Evolutionary conservation across 2,888 invertebrate species (phyloP).

Genomic region (Eucriotettix oculatus): DNA sequence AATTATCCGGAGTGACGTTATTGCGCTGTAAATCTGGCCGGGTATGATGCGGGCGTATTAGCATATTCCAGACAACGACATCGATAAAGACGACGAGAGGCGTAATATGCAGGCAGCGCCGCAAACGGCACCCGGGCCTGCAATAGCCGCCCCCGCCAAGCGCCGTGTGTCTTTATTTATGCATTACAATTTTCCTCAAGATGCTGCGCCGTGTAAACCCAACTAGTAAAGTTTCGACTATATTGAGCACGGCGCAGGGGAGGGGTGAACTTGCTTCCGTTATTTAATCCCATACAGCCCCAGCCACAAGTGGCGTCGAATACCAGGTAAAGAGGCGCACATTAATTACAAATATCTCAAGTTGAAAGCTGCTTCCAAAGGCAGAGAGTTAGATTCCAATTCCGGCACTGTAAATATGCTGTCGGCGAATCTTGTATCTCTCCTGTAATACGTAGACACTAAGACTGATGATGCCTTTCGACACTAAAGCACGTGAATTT

Average conservation of each 20-base stretch:
- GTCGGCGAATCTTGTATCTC: too few relatives aligned
- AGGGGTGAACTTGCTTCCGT: slow-evolving; percentile 2
- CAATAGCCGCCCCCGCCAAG: neutral
- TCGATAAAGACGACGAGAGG: neutral
- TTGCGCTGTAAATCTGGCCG: too few relatives aligned
- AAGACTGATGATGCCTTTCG: too few relatives aligned
- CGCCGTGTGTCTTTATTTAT: slow-evolving; percentile 10
- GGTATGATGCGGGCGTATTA: neutral
- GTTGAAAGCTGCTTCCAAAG: too few relatives aligned
- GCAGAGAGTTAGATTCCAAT: too few relatives aligned
- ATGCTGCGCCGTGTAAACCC: slow-evolving; percentile 3
- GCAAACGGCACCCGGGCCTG: neutral
- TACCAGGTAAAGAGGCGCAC: neutral
- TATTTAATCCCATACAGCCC: slow-evolving; percentile 9
- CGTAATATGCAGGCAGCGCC: neutral
- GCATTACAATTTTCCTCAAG: slow-evolving; percentile 12
- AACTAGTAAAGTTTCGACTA: slow-evolving; percentile 9
- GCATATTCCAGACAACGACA: neutral
- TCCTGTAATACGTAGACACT: too few relatives aligned
- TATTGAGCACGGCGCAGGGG: slow-evolving; percentile 4
- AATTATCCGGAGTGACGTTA: too few relatives aligned
- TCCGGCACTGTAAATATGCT: too few relatives aligned
- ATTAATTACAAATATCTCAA: too few relatives aligned
- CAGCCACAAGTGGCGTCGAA: neutral
- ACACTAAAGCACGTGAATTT: too few relatives aligned